Evolutionary conservation across 2,113 vertebrate genomes (phyloP).

Genomic region (Cynopterus brachyotis): DNA sequence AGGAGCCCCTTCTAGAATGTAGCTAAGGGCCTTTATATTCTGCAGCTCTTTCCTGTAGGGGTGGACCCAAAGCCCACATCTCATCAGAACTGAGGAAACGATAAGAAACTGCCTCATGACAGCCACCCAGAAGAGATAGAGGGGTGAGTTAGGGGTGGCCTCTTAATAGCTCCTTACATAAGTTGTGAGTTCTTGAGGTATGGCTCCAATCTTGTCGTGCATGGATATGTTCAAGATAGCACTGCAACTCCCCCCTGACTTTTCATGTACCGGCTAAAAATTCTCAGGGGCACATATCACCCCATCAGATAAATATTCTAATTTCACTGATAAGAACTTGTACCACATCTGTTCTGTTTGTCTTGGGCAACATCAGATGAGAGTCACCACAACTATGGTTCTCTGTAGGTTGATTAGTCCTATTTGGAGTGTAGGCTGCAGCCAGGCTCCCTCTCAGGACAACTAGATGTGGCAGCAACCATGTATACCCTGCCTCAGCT

Average conservation of each 20-base stretch:
- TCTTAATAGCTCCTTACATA: not conserved
- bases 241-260: not conserved
- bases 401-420: not conserved
- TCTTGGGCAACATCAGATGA: not conserved
- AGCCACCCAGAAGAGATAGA: too few relatives aligned
- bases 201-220: not conserved
- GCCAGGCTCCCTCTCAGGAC: not conserved
- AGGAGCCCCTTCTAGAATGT: too few relatives aligned
- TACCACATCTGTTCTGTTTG: not conserved
- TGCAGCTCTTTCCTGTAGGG: too few relatives aligned
- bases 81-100: too few relatives aligned
- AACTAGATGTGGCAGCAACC: not conserved
- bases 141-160: too few relatives aligned
- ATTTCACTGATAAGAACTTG: not conserved
- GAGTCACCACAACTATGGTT: not conserved
- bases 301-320: not conserved
- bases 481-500: not conserved
- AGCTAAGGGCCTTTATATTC: too few relatives aligned
- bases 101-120: too few relatives aligned
- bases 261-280: not conserved
- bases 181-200: not conserved
- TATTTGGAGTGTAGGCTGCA: not conserved
- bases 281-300: not conserved
- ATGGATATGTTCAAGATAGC: not conserved
- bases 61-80: too few relatives aligned